Evolutionary conservation across 2,888 invertebrate species (phyloP).

Genomic region (Drosophila mettleri): DNA sequence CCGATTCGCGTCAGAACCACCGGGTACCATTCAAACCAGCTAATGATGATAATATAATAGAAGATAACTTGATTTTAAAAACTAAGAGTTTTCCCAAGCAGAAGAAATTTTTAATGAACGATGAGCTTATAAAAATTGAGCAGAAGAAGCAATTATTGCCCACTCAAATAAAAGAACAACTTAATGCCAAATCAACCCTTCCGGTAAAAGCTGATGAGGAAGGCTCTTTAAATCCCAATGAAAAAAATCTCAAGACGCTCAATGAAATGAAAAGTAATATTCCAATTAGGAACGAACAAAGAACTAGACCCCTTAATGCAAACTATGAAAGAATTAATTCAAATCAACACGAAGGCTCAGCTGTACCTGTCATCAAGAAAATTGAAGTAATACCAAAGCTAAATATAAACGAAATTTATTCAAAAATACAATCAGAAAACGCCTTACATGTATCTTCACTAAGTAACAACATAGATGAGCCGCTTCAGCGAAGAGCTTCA

Average conservation of each 20-base stretch:
- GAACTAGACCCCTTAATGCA: not conserved
- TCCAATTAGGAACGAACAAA: not conserved
- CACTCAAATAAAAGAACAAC: not conserved
- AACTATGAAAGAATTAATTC: not conserved
- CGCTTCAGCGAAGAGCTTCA: constrained; percentile 1
- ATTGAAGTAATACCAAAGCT: constrained; percentile 25
- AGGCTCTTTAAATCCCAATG: not conserved
- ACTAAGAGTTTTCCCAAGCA: not conserved
- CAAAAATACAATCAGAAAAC: not conserved
- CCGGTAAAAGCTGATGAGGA: not conserved
- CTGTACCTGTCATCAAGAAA: constrained; percentile 8
- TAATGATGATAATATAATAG: not conserved
- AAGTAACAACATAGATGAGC: not conserved
- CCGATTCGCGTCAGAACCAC: constrained; percentile 5
- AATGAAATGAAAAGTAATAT: not conserved
- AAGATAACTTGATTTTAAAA: not conserved
- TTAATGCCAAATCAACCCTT: not conserved
- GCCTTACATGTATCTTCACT: not conserved
- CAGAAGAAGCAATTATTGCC: not conserved
- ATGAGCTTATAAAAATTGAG: not conserved
- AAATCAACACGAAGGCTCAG: not conserved
- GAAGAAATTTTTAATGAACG: not conserved
- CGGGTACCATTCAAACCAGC: not conserved
- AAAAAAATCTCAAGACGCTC: not conserved
- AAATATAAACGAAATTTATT: not conserved